A percentile compares a stretch with the other conserved stretches of the same genome.
phyloP scores from a whole-genome alignment of 1,140 invertebrate genomes.

The Zaprionus davidi region DNA sequence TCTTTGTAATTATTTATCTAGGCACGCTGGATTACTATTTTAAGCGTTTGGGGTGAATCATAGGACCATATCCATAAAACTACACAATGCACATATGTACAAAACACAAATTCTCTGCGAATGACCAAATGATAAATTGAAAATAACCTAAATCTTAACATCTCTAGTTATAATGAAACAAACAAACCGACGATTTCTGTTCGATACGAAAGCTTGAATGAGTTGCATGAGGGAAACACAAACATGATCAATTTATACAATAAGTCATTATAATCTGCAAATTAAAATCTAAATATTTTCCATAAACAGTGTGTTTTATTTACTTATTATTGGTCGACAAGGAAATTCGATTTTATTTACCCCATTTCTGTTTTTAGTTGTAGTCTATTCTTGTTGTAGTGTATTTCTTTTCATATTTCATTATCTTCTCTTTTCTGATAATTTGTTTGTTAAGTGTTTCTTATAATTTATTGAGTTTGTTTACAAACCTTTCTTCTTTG shows the following conservation, averaged over 20 bases:
- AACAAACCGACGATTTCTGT: slow-evolving; percentile 18
- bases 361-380: slow-evolving; percentile 32
- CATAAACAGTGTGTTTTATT: slow-evolving; percentile 44
- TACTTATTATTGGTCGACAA: neutral
- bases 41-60: slow-evolving; percentile 27
- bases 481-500: slow-evolving; percentile 53
- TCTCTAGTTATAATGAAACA: slow-evolving; percentile 19
- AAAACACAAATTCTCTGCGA: slow-evolving; percentile 38
- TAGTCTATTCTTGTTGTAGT: neutral
- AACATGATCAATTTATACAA: slow-evolving; percentile 15
- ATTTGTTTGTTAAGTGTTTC: slow-evolving; percentile 19
- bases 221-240: slow-evolving; percentile 34
- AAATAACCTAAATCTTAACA: slow-evolving; percentile 8
- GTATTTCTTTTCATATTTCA: slow-evolving; percentile 8
- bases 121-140: slow-evolving; percentile 28
- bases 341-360: slow-evolving; percentile 21
- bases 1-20: slow-evolving; percentile 53
- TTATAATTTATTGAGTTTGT: slow-evolving; percentile 49
- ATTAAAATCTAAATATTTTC: slow-evolving; percentile 47
- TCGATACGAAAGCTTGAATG: slow-evolving; percentile 19
- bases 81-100: slow-evolving; percentile 32
- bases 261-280: slow-evolving; percentile 44
- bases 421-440: slow-evolving; percentile 14
- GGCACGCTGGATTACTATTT: slow-evolving; percentile 47
- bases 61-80: slow-evolving; percentile 35